Evolutionary conservation across 92 coral and sea anemone species (phyloP), one percentile per base, ranked within the genome.

Genomic region (Diadumene lineata): DNA sequence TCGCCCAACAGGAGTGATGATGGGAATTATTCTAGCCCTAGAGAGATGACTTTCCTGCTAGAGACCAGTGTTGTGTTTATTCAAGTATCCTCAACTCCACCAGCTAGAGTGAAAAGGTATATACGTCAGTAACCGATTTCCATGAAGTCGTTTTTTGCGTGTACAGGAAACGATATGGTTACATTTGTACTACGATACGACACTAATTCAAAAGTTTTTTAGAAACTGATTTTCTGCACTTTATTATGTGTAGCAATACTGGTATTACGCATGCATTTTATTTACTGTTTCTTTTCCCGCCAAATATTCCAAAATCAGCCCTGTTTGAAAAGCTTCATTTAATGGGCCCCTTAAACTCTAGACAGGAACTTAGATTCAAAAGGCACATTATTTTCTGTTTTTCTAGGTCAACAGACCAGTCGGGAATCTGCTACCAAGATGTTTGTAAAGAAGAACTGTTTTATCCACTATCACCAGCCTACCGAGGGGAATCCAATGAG

Each of bases 401-500:
- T 17, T 2, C 31, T 74, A 94, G 98, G 60, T 88, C 92, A 23
- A 62, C 60, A 60, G 98, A 88, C 72, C 88, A 70, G 31, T 77
- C 78, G 27, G 92, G 88, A 15, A 78, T 85, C 69, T 94, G 98
- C 76, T 84, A 88, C 85, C 76, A 81, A 66, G 98, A 94, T 38
- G 83, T 87, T 15, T 94, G 98, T 70, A 85, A 80, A 43, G 94
- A 88, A 65, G 98, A 94, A 65, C 73, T 94, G 61, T 92, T 94
- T 77, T 94, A 88, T 60, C 97, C 97, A 66, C 73, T 94, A 74
- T 83, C 97, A 64, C 83, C 87, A 28, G 83, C 94, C 2, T 94
- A 94, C 75, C 92, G 86, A 76, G 98, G 98, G 38, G 97, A 94
- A 76, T 43, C 89, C 1, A 88, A 83, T 17, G 98, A 94, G 34